Percentiles rank a stretch among this genome's conserved stretches.
Conservation (phyloP, 2,797 vertebrate genomes). For the Sebastes miniatus region DNA sequence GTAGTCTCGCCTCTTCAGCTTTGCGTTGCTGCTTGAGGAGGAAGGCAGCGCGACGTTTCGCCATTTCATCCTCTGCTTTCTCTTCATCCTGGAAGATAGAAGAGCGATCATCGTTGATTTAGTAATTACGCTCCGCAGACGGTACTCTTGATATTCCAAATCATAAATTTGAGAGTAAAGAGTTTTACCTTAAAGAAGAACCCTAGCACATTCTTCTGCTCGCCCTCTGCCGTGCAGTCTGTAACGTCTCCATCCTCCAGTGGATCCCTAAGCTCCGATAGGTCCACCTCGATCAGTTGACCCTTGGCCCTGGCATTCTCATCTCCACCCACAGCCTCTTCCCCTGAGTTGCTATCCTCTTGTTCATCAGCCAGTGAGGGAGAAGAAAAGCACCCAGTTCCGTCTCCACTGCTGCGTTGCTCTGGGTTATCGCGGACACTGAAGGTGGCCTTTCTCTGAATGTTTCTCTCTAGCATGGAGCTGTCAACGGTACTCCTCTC, state of each 20-base stretch:
- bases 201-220: slow-evolving; percentile 92
- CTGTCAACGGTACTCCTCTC: slow-evolving; percentile 52
- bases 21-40: slow-evolving; percentile 96
- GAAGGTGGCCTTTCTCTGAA: slow-evolving; percentile 78
- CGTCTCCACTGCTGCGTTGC: slow-evolving; percentile 48
- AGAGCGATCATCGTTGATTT: not conserved
- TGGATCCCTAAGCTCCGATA: slow-evolving; percentile 85
- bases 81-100: slow-evolving; percentile 81
- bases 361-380: slow-evolving; percentile 65
- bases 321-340: slow-evolving; percentile 70
- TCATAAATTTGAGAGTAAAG: not conserved
- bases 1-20: slow-evolving; percentile 90
- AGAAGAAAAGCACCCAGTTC: not conserved
- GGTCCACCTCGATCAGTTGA: slow-evolving; percentile 92
- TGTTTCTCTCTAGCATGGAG: slow-evolving; percentile 70
- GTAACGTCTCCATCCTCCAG: slow-evolving; percentile 75
- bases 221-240: slow-evolving; percentile 79
- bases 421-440: slow-evolving; percentile 80
- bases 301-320: slow-evolving; percentile 83
- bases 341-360: slow-evolving; percentile 69
- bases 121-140: not conserved
- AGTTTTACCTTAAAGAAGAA: slow-evolving; percentile 98
- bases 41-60: slow-evolving; percentile 94
- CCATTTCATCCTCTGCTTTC: slow-evolving; percentile 96
- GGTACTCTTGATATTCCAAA: not conserved